Conservation (phyloP, 2,113 vertebrate species). For the Grantiella picta region DNA sequence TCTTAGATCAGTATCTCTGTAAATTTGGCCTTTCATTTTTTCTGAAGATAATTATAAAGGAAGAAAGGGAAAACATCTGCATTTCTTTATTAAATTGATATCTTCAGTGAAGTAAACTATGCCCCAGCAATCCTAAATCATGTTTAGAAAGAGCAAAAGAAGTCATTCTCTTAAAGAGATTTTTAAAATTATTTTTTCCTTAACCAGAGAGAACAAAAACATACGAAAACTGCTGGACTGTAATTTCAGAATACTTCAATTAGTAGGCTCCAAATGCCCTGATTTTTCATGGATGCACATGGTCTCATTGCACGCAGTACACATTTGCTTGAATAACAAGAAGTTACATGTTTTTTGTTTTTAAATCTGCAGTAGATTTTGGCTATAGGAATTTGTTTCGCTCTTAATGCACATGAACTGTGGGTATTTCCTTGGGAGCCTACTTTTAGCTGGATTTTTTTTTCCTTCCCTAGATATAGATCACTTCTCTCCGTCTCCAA, state of each 20-base stretch:
- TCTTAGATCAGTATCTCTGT: background rate
- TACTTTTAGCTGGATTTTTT: background rate
- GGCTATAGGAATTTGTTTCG: background rate
- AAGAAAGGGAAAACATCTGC: background rate
- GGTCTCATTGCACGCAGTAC: background rate
- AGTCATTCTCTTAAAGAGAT: background rate
- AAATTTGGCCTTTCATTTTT: background rate
- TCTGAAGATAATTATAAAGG: background rate
- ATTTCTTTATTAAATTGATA: background rate
- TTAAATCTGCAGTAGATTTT: background rate
- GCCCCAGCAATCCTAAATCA: background rate
- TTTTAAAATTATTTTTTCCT: background rate
- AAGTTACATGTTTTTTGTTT: background rate
- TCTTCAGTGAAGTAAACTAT: background rate
- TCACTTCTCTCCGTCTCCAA: background rate
- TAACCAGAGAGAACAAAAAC: background rate
- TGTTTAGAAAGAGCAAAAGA: background rate
- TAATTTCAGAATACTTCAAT: background rate
- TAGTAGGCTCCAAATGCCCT: background rate
- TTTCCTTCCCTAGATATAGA: slow-evolving; percentile 6
- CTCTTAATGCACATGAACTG: background rate
- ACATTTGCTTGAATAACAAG: background rate
- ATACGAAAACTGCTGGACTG: background rate
- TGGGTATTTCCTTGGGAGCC: background rate
- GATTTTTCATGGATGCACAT: background rate